Conservation (phyloP, 2,888 invertebrate species). For the Masnerella sp. region DNA sequence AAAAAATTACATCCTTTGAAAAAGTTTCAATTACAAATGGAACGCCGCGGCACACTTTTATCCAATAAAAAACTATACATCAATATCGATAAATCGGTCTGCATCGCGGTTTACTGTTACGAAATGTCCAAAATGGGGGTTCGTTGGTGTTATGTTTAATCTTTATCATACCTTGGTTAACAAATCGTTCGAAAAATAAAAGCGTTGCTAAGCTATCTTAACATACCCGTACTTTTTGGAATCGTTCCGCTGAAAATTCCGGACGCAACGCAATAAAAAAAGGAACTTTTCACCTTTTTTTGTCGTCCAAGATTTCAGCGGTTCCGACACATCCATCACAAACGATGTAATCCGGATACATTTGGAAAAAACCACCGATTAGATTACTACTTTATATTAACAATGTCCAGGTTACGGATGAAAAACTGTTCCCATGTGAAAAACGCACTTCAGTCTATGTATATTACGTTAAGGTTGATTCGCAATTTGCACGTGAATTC, state of each 20-base stretch:
- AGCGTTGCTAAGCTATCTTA: constrained; percentile 32
- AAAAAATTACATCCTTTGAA: constrained; percentile 30
- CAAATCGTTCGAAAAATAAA: constrained; percentile 43
- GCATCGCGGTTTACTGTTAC: constrained; percentile 20
- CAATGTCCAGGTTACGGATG: constrained; percentile 60
- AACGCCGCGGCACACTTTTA: constrained; percentile 33
- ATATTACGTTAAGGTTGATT: constrained; percentile 49
- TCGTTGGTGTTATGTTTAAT: constrained; percentile 34
- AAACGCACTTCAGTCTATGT: constrained; percentile 60
- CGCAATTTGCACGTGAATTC: constrained; percentile 45
- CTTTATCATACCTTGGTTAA: constrained; percentile 14
- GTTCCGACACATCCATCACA: constrained; percentile 8
- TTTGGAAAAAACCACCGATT: constrained; percentile 12
- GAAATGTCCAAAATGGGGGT: constrained; percentile 36
- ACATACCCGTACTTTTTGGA: constrained; percentile 42
- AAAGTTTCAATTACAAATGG: constrained; percentile 48
- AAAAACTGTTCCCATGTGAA: constrained; percentile 62
- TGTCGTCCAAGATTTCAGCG: constrained; percentile 5
- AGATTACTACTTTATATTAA: constrained; percentile 45
- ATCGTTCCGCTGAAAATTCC: constrained; percentile 7
- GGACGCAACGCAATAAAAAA: background rate
- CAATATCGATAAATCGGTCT: background rate
- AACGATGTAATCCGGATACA: constrained; percentile 24
- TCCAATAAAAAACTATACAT: constrained; percentile 45
- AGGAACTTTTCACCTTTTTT: background rate